Conservation (phyloP, 2,888 invertebrate species). For the Aleiodes testaceus region DNA sequence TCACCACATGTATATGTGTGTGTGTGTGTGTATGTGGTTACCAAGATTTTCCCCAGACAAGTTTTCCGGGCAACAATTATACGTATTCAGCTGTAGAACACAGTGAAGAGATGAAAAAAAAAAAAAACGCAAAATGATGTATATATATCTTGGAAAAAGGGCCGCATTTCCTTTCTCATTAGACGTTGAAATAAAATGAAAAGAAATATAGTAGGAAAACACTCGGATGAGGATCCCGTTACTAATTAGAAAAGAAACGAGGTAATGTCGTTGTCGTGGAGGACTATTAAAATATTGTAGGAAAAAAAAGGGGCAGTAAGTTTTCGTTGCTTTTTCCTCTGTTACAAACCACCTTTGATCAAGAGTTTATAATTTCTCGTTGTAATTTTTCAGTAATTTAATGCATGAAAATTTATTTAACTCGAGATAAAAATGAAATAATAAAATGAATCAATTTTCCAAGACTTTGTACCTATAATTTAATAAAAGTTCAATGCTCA, state of each 20-base stretch:
- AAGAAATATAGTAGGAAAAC: conserved; percentile 43
- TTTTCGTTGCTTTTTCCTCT: neutral
- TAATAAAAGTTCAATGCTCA: no score
- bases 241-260: conserved; percentile 68
- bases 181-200: conserved; percentile 48
- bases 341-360: conserved; percentile 8
- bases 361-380: neutral
- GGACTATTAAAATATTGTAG: conserved; percentile 43
- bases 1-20: conserved; percentile 10
- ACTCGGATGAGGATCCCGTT: conserved; percentile 63
- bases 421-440: no score
- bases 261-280: conserved; percentile 52
- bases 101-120: conserved; percentile 52
- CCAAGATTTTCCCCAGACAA: conserved; percentile 44
- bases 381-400: no score
- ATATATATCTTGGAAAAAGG: conserved; percentile 43
- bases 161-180: conserved; percentile 67
- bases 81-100: conserved; percentile 43
- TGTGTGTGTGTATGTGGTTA: conserved; percentile 3
- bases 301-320: conserved; percentile 2
- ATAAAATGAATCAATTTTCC: no score
- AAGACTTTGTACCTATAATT: no score
- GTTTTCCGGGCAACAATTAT: conserved; percentile 58
- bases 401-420: no score
- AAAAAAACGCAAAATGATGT: conserved; percentile 46